These are phyloP conservation scores for Porites cylindrica DNA, from an alignment of 92 coral and sea anemone species.

Conservation along the genomic window DNA sequence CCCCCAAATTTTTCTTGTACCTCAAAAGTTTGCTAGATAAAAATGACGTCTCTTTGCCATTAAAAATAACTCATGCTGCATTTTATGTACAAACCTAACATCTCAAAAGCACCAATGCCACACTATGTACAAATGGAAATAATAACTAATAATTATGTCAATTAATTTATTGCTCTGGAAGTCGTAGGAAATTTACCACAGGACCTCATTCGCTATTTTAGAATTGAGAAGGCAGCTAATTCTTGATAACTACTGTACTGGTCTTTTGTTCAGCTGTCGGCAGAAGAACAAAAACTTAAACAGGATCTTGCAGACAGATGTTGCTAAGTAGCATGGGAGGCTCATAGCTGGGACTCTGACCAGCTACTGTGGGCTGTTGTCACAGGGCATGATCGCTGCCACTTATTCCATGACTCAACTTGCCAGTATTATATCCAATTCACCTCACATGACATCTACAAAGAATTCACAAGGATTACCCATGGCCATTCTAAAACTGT, in stretches of 20 bases:
- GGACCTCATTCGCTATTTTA: not conserved
- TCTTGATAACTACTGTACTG: not conserved
- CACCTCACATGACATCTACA: constrained; percentile 95
- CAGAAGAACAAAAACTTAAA: not conserved
- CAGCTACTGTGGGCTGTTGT: not conserved
- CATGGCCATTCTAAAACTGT: constrained; percentile 99
- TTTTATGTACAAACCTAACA: constrained; percentile 57
- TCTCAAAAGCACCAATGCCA: constrained; percentile 45
- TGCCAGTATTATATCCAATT: not conserved
- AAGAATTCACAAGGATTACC: constrained; percentile 99
- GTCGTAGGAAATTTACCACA: constrained; percentile 17
- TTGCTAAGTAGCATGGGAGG: constrained; percentile 2
- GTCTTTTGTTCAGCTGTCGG: constrained; percentile 4
- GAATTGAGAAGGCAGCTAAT: not conserved
- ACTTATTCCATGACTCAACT: constrained; percentile 1
- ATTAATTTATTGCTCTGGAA: constrained; percentile 23
- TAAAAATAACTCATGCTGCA: constrained; percentile 51
- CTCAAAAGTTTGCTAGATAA: constrained; percentile 7
- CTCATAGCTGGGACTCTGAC: not conserved
- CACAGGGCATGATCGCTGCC: not conserved
- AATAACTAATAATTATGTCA: constrained; percentile 17
- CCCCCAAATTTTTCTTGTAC: not conserved
- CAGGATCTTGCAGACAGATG: not conserved
- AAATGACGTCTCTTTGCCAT: constrained; percentile 34
- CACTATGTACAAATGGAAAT: constrained; percentile 56